phyloP scores from a whole-genome alignment of 2,888 invertebrate species.

The Unio pictorum region DNA sequence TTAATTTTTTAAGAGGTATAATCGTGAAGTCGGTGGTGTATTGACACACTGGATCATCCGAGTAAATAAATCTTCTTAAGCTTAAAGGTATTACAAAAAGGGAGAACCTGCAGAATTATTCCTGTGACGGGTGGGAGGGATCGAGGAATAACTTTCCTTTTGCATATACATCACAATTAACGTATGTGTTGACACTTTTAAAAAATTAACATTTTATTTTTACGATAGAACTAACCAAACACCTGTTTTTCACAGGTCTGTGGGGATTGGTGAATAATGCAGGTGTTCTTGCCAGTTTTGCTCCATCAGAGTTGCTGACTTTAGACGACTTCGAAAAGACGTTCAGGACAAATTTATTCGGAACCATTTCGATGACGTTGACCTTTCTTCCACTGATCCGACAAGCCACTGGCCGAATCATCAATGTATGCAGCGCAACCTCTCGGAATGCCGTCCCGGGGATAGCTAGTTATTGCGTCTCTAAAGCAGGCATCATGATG shows the following conservation, averaged over 20 bases:
- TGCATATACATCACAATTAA: too few relatives aligned
- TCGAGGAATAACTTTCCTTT: too few relatives aligned
- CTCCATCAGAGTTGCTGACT: constrained; percentile 65
- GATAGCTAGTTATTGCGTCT: constrained; percentile 48
- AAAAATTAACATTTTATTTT: too few relatives aligned
- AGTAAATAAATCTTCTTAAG: too few relatives aligned
- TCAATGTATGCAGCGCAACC: constrained; percentile 54
- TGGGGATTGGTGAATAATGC: constrained; percentile 67
- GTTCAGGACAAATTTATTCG: constrained; percentile 64
- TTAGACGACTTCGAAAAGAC: constrained; percentile 59
- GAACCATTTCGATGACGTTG: constrained; percentile 61
- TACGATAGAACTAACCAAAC: too few relatives aligned
- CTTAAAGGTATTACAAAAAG: too few relatives aligned
- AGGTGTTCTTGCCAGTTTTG: constrained; percentile 52
- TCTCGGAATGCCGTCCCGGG: constrained; percentile 43
- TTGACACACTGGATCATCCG: too few relatives aligned
- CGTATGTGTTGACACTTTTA: too few relatives aligned
- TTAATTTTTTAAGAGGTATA: too few relatives aligned
- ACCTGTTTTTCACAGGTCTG: constrained; percentile 37
- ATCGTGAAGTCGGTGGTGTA: too few relatives aligned
- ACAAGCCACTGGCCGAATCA: constrained; percentile 50
- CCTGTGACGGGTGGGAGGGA: too few relatives aligned
- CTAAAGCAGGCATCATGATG: constrained; percentile 60
- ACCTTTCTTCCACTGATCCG: constrained; percentile 57
- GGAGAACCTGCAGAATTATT: too few relatives aligned